Base-by-base conservation (phyloP, 1,140 invertebrate genomes). In the Platorchestia sp. region DNA sequence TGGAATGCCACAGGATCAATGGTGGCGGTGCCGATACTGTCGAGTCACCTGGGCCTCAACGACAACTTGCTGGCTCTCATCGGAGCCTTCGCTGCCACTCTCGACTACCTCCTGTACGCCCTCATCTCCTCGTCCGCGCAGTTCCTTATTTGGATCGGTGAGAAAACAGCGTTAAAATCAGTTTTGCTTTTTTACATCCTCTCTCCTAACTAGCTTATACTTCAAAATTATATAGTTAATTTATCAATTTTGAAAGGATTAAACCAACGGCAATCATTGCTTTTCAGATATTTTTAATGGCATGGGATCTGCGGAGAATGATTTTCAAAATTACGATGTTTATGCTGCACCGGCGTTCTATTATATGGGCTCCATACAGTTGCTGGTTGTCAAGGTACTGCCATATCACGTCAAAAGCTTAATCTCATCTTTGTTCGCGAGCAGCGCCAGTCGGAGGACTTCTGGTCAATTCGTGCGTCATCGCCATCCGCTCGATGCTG, bases 381-480 rank as follows among this genome's bases (percentile, higher is more conserved):
- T 75, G 27, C 14, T 19, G 59, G 59, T 10, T 36, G 59, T 22
- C 59, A 75, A 75, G 59, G 27, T 19, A 51, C 47, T 10, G 6
- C 47, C 19, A 51, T 51, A 51, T 6, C 19, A 51, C 6, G n/a
- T n/a, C n/a, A 7, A 51, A 51, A 6, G 47, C 27, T 75, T 75
- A 3, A 75, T 10, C 1, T 75, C 3, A 22, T 75, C 59, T 75
- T 19, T 75, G 14, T 75, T 75, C 1, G 36, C 36, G 59, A 36
- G 59, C 95, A 96, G 96, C 96, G n/a, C 96, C 96, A 19, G 87
- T 53, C 22, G 95, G 91, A 40, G 96, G 95, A 14, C 90, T 96
- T n/a, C 95, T 96, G 19, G 96, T 96, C 40, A 96, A 96, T 53
- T 96, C 95, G 7, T 96, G 96, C 47, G 95, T 96, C 41, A 96